These are phyloP conservation scores for Malaclemys terrapin DNA, from an alignment of 2,113 vertebrate genomes.

Conservation along the genomic window DNA sequence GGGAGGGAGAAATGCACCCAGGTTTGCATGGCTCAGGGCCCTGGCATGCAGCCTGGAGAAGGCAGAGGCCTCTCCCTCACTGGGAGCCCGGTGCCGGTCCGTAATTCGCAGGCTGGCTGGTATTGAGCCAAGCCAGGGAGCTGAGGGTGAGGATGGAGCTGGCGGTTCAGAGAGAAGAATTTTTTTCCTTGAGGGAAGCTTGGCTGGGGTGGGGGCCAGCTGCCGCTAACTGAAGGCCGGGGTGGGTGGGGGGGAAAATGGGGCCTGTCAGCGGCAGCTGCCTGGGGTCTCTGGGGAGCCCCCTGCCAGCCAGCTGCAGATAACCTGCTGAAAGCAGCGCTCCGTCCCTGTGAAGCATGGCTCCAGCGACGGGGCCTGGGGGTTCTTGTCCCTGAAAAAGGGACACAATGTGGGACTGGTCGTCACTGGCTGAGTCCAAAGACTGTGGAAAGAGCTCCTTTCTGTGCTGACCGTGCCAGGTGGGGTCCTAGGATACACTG, in stretches of 20 bases:
- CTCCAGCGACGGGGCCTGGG: not conserved
- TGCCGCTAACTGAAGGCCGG: no score
- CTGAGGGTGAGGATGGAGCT: not conserved
- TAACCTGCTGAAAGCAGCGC: not conserved
- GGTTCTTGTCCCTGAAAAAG: not conserved
- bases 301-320: no score
- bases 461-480: not conserved
- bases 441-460: not conserved
- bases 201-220: not conserved
- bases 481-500: not conserved
- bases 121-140: not conserved
- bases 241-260: no score
- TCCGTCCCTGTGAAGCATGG: not conserved
- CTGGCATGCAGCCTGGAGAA: not conserved
- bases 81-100: not conserved
- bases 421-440: not conserved
- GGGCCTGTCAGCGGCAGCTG: no score
- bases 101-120: not conserved
- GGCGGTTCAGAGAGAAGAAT: not conserved
- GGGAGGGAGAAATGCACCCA: not conserved
- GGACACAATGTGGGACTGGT: not conserved
- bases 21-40: not conserved
- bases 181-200: not conserved
- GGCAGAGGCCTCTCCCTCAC: not conserved
- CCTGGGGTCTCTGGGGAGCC: no score